These are phyloP conservation scores for Epistrophe grossulariae DNA, from an alignment of 2,888 invertebrate species.

Conservation along the genomic window DNA sequence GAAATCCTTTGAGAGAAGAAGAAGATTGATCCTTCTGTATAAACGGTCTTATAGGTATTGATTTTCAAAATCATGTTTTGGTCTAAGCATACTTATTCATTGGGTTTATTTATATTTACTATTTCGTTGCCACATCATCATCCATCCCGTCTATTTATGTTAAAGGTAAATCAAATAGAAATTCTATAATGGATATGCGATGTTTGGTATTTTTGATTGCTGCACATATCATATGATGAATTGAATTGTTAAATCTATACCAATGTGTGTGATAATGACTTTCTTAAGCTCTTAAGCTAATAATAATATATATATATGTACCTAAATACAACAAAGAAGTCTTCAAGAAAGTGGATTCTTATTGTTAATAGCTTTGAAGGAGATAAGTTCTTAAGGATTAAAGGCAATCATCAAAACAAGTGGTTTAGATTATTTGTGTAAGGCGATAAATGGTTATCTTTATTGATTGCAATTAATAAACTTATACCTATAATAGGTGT, in stretches of 20 bases:
- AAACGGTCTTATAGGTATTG: constrained; percentile 28
- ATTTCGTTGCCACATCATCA: background rate
- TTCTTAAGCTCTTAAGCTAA: background rate
- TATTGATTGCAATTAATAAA: constrained; percentile 6
- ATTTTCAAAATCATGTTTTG: constrained; percentile 33
- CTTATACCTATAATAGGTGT: background rate
- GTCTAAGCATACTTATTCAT: constrained; percentile 11
- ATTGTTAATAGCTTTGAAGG: background rate
- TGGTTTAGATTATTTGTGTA: background rate
- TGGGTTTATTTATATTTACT: background rate
- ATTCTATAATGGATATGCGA: background rate
- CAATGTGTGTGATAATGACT: constrained; percentile 34
- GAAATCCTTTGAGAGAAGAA: constrained; percentile 31
- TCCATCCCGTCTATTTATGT: background rate
- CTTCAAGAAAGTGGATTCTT: background rate
- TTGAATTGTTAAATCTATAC: background rate
- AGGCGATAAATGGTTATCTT: background rate
- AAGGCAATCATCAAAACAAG: constrained; percentile 3
- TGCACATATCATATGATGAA: constrained; percentile 1
- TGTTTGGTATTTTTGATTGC: background rate
- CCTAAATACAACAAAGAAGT: background rate
- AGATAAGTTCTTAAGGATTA: background rate
- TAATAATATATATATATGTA: background rate
- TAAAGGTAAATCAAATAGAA: constrained; percentile 4
- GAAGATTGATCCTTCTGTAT: constrained; percentile 39